Evolutionary conservation across 2,888 invertebrate genomes (phyloP), one percentile per base, ranked within the genome.

Genomic region (Crepidodera aurea): DNA sequence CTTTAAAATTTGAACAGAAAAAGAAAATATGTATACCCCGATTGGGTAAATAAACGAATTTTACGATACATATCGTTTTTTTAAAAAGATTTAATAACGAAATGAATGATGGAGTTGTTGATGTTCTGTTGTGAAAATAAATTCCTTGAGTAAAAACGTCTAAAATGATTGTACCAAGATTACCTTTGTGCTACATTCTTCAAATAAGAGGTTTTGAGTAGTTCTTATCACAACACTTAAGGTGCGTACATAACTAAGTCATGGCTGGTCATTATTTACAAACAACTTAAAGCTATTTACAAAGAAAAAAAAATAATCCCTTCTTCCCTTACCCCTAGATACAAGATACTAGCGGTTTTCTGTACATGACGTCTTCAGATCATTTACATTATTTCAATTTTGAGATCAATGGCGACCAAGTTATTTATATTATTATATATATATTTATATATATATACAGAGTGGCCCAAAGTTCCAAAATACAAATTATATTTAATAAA

Each of bases 381-480:
- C 75, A 75, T 72, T 74, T 72, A 72, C 68, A 74, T 65, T 44
- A 70, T 61, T 70, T 70, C 64, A 78, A 78, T 78, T 78, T 78
- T 78, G 78, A 79, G 79, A 79, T 79, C 79, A 78, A 73, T 75
- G 72, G 75, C 72, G 75, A 77, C 75, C 75, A 74, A 66, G 69
- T 68, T 64, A 61, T 51, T 62, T 51, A 56, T 27, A 48, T 48
- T 22, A 19, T 46, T 27, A 48, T 29, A 12, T 27, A n/a, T n/a
- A n/a, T n/a, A n/a, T n/a, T n/a, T n/a, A n/a, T n/a, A n/a, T n/a
- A n/a, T n/a, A n/a, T n/a, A 29, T 29, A 48, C 48, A 48, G 8
- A 22, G 25, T 48, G 48, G 16, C 27, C 48, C 48, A 48, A 27
- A 48, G 12, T 48, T 48, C 48, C 48, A 27, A 22, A 10, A 8